These are phyloP conservation scores for Pollachius pollachius DNA, from an alignment of 2,113 vertebrate species.

Conservation along the genomic window DNA sequence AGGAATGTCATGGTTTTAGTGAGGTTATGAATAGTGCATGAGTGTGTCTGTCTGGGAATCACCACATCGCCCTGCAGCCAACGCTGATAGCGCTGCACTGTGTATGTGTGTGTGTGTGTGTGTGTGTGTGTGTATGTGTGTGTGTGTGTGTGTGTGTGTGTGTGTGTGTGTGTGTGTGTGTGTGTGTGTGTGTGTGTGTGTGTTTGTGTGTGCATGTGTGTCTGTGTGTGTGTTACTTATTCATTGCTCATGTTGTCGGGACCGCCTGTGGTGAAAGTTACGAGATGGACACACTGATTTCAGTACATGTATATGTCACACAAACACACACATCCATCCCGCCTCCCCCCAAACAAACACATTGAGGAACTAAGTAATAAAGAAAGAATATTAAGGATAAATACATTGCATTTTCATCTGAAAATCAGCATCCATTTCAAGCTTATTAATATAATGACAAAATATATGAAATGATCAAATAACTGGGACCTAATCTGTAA, in stretches of 20 bases:
- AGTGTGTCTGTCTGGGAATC: conserved; percentile 72
- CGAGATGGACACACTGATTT: not conserved
- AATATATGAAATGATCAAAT: no score
- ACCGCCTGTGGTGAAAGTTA: conserved; percentile 1
- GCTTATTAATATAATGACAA: not conserved
- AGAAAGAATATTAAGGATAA: not conserved
- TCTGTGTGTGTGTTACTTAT: conserved; percentile 54
- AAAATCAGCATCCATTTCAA: not conserved
- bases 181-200: conserved; percentile 31
- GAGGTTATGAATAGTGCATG: conserved; percentile 72
- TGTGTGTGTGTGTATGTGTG: conserved; percentile 38
- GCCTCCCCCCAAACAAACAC: not conserved
- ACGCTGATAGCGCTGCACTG: conserved; percentile 33
- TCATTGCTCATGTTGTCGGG: conserved; percentile 34
- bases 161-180: conserved; percentile 14
- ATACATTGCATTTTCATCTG: not conserved
- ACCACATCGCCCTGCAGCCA: conserved; percentile 43
- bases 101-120: conserved; percentile 19
- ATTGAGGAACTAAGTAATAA: not conserved
- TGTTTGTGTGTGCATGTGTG: conserved; percentile 32
- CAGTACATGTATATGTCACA: not conserved
- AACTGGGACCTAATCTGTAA: no score
- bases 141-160: conserved; percentile 21
- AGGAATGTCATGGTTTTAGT: conserved; percentile 56
- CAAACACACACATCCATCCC: not conserved